Conservation (phyloP, 2,113 vertebrate species). For the Chlorodrepanis virens region DNA sequence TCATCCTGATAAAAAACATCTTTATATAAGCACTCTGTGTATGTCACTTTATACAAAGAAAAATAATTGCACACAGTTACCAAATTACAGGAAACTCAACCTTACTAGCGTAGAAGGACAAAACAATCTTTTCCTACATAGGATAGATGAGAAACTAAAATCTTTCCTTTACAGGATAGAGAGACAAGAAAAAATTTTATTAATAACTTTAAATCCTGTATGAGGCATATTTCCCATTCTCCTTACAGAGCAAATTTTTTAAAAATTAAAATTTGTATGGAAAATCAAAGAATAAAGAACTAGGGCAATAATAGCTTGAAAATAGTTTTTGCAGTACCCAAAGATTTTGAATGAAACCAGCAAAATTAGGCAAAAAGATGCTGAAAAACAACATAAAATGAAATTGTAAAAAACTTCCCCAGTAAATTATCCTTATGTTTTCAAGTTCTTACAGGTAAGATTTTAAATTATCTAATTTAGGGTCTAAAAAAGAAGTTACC, state of each 20-base stretch:
- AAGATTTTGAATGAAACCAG: constrained; percentile 17
- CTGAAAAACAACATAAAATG: not conserved
- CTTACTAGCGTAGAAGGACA: not conserved
- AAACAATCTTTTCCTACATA: not conserved
- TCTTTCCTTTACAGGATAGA: constrained; percentile 8
- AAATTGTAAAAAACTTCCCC: not conserved
- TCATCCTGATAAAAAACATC: not conserved
- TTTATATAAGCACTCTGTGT: constrained; percentile 8
- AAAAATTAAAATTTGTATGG: not conserved
- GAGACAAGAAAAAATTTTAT: not conserved
- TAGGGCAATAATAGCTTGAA: not conserved
- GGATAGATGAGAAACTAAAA: not conserved
- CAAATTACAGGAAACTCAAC: not conserved
- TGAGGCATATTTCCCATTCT: not conserved
- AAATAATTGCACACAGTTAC: not conserved
- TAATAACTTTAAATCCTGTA: not conserved
- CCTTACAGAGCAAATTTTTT: not conserved
- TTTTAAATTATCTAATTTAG: not conserved
- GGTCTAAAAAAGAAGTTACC: not conserved
- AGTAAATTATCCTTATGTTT: not conserved
- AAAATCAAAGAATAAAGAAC: constrained; percentile 24
- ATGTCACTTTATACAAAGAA: not conserved
- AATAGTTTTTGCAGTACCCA: not conserved
- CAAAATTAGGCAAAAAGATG: not conserved
- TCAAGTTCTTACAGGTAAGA: not conserved